These are phyloP conservation scores for Bombyx huttoni DNA, from an alignment of 2,888 invertebrate genomes.

Conservation along the genomic window DNA sequence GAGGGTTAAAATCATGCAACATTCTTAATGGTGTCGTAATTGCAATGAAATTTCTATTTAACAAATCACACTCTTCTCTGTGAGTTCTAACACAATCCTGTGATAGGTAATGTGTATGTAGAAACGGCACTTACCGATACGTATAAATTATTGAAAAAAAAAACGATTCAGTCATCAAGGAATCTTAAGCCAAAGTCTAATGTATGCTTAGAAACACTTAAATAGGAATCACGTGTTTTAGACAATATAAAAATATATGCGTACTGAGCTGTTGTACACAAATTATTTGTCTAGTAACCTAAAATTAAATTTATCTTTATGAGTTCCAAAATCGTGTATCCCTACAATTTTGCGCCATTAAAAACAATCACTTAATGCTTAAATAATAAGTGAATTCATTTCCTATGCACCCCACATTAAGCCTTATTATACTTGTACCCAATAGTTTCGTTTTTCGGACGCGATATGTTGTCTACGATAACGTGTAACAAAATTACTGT, in stretches of 20 bases:
- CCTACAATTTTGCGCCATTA: slow-evolving; percentile 31
- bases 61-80: not conserved
- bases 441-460: slow-evolving; percentile 39
- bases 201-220: too few species aligned
- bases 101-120: not conserved
- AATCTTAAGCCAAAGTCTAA: too few species aligned
- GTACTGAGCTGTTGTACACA: too few species aligned
- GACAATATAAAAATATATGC: too few species aligned
- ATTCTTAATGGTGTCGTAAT: slow-evolving; percentile 47
- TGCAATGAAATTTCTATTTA: slow-evolving; percentile 38
- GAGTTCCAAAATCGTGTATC: not conserved
- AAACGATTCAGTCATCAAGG: too few species aligned
- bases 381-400: slow-evolving; percentile 55
- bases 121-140: too few species aligned
- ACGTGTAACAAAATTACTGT: not conserved
- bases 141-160: too few species aligned
- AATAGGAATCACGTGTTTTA: too few species aligned
- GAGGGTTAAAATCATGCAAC: slow-evolving; percentile 48
- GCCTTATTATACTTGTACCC: slow-evolving; percentile 27
- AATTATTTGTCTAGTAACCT: not conserved
- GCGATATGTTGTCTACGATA: slow-evolving; percentile 35
- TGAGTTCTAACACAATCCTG: not conserved
- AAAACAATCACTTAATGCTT: slow-evolving; percentile 43
- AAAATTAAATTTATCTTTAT: not conserved
- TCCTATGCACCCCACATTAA: slow-evolving; percentile 51